phyloP scores from a whole-genome alignment of 2,888 invertebrate genomes.

The Acleris emargana region DNA sequence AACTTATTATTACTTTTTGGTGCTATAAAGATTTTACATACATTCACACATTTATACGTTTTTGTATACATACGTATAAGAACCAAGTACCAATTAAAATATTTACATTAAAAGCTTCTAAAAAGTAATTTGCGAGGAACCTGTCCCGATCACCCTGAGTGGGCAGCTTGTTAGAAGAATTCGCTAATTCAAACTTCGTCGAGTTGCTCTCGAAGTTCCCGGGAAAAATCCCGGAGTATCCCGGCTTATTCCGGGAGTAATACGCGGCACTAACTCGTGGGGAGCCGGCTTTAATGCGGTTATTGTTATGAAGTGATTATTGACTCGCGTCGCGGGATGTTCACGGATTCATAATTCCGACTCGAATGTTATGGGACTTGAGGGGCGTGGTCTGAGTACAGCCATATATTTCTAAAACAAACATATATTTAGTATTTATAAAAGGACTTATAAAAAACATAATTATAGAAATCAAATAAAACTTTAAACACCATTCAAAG shows the following conservation, averaged over 20 bases:
- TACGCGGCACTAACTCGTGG: conserved; percentile 18
- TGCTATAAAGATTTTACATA: too few relatives aligned
- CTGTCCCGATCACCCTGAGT: neutral
- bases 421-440: too few relatives aligned
- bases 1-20: too few relatives aligned
- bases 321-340: neutral
- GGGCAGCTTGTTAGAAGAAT: conserved; percentile 13
- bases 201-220: conserved; percentile 6
- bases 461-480: too few relatives aligned
- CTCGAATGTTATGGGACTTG: too few relatives aligned
- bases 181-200: conserved; percentile 23
- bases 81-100: conserved; percentile 1
- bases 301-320: conserved; percentile 21
- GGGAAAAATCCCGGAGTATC: conserved; percentile 17
- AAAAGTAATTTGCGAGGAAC: conserved; percentile 7
- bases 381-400: too few relatives aligned
- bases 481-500: too few relatives aligned
- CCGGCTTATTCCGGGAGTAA: conserved; percentile 13
- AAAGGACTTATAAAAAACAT: too few relatives aligned
- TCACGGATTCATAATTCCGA: too few relatives aligned
- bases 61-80: too few relatives aligned
- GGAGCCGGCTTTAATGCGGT: conserved; percentile 7
- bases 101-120: neutral
- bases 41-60: too few relatives aligned
- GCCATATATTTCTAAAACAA: too few relatives aligned